Percentiles rank a stretch among this genome's conserved stretches.
phyloP scores from a whole-genome alignment of 2,888 invertebrate genomes.

The Tromatobia lineatoria region DNA sequence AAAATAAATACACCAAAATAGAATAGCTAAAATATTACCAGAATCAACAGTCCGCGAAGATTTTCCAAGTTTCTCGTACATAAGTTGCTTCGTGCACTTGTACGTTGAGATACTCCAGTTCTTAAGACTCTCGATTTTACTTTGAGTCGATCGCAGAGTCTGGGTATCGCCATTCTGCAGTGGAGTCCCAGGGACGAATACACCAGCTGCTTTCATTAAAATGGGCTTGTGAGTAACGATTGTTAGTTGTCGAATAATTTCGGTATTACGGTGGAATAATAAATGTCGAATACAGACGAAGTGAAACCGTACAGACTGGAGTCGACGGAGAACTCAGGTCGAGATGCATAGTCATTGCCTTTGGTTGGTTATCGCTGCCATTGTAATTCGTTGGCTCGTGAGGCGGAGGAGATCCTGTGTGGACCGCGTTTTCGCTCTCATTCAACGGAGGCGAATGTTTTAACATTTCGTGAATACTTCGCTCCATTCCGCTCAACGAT shows the following conservation, averaged over 20 bases:
- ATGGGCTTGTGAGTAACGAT: neutral
- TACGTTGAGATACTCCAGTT: conserved; percentile 99
- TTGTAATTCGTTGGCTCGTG: conserved; percentile 80
- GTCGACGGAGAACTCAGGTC: conserved; percentile 90
- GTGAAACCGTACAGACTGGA: conserved; percentile 78
- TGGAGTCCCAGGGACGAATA: conserved; percentile 87
- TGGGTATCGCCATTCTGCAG: conserved; percentile 89
- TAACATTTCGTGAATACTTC: conserved; percentile 94
- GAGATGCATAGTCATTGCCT: conserved; percentile 89
- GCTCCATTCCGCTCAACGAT: conserved; percentile 85
- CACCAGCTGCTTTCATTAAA: conserved; percentile 72
- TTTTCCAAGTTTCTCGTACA: conserved; percentile 98
- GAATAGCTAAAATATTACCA: conserved; percentile 85
- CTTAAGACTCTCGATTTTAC: conserved; percentile 96
- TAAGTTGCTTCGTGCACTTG: conserved; percentile 98
- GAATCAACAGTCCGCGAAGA: conserved; percentile 95
- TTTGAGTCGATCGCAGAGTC: conserved; percentile 89
- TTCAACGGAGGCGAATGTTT: conserved; percentile 93
- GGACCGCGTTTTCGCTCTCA: conserved; percentile 91
- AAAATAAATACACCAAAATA: neutral
- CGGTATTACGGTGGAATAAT: neutral
- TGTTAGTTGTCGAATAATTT: neutral
- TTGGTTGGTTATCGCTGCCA: conserved; percentile 86
- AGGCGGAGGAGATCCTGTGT: conserved; percentile 90
- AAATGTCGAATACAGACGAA: conserved; percentile 67